A percentile compares a stretch with the other conserved stretches of the same genome.
These are phyloP conservation scores for Scaptodrosophila lebanonensis DNA, from an alignment of 1,140 invertebrate species.

Conservation along the genomic window DNA sequence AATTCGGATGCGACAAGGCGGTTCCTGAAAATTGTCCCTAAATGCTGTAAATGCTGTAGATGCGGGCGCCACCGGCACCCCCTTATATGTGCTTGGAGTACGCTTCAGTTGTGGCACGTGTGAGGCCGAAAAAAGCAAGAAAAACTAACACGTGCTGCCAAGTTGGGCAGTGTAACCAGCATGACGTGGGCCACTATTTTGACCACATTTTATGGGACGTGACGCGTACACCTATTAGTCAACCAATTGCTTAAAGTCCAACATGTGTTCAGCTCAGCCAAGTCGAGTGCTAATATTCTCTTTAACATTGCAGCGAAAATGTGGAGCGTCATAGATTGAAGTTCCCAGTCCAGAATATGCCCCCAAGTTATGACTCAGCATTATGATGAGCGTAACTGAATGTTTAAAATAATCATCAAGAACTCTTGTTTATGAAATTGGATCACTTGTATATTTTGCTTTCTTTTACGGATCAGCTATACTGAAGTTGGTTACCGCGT, in stretches of 20 bases:
- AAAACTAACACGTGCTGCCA: slow-evolving; percentile 43
- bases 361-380: too few relatives aligned
- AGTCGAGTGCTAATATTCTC: slow-evolving; percentile 14
- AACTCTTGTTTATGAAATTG: slow-evolving; percentile 69
- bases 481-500: too few relatives aligned
- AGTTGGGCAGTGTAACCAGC: slow-evolving; percentile 5
- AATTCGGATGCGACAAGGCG: slow-evolving; percentile 9
- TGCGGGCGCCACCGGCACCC: slow-evolving; percentile 66
- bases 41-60: too few relatives aligned
- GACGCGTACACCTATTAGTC: slow-evolving; percentile 5
- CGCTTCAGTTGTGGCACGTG: slow-evolving; percentile 53
- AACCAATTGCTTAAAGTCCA: slow-evolving; percentile 17
- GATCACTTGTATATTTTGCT: slow-evolving; percentile 50
- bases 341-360: too few relatives aligned
- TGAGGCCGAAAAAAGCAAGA: slow-evolving; percentile 2
- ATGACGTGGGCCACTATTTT: slow-evolving; percentile 4
- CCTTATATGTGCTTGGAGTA: slow-evolving; percentile 18
- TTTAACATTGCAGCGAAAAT: too few relatives aligned
- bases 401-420: too few relatives aligned
- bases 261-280: slow-evolving; percentile 12
- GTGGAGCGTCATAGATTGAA: too few relatives aligned
- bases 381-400: too few relatives aligned
- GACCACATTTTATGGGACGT: slow-evolving; percentile 21
- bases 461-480: slow-evolving; percentile 26
- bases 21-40: too few relatives aligned